Conservation (phyloP, 2,888 invertebrate species). For the Aethes cnicana region DNA sequence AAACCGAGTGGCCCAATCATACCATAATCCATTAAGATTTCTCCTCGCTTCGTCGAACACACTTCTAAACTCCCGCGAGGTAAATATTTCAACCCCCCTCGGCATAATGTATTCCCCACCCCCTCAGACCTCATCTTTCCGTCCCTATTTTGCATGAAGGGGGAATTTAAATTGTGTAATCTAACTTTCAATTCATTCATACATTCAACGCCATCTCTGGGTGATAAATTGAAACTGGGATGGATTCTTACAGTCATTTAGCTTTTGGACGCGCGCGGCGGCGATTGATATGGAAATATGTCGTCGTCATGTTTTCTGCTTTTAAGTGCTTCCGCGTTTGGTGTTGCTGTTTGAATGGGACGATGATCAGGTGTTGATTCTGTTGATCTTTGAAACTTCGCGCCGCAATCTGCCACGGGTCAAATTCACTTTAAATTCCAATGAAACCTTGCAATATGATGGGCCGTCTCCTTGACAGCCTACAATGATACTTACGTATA, state of each 20-base stretch:
- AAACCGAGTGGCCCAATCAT: constrained; percentile 73
- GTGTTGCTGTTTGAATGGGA: not conserved
- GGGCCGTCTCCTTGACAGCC: no score
- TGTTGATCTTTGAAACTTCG: constrained; percentile 9
- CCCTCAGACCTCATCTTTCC: constrained; percentile 79
- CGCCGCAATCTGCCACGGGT: not conserved
- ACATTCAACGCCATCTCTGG: constrained; percentile 80
- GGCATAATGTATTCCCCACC: constrained; percentile 74
- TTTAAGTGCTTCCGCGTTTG: constrained; percentile 35
- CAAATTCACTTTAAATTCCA: no score
- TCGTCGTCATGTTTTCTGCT: constrained; percentile 39
- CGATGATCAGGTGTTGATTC: constrained; percentile 8
- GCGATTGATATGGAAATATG: constrained; percentile 54
- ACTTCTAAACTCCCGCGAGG: constrained; percentile 77
- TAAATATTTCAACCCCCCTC: constrained; percentile 73
- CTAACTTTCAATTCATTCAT: constrained; percentile 83
- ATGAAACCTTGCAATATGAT: no score
- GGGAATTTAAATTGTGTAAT: constrained; percentile 83
- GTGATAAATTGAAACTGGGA: constrained; percentile 80
- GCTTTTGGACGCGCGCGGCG: constrained; percentile 47
- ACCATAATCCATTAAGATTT: constrained; percentile 82
- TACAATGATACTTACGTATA: no score
- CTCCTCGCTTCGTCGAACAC: constrained; percentile 69
- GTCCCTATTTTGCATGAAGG: constrained; percentile 81
- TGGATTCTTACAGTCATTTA: constrained; percentile 73